Evolutionary conservation across 2,113 vertebrate genomes (phyloP), one percentile per base, ranked within the genome.

Genomic region (Rutilus rutilus): DNA sequence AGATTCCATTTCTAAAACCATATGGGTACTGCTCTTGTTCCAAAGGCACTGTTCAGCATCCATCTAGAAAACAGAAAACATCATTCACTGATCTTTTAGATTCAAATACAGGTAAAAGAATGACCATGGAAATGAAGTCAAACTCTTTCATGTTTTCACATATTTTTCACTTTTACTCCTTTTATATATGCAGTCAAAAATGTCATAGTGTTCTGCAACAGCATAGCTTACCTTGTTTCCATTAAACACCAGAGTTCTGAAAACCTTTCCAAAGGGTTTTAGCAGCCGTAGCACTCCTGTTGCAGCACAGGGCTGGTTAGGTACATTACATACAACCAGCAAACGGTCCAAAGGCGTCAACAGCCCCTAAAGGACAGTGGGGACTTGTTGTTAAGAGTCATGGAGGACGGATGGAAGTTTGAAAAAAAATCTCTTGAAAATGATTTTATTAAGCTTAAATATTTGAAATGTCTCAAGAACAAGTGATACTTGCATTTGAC

Each of bases 1-100:
- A 7, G 84, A 78, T 54, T 78, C 71, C 84, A 85, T 78, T 47
- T 85, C 75, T 54, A 85, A 78, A 78, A 85, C 47, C 60, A 85
- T 67, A 23, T 78, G 74, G 47, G 78, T 52, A 21, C 75, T 25
- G 45, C 19, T 77, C 19, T 75, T 77, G 39, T 47, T 50, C 17
- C 30, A 7, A 42, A 39, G 27, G 81, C 50, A n/a, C 50, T 25
- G 65, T 5, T 59, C 67, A 73, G 11, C 27, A 74, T 73, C 50
- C 82, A 59, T 64, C 80, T 82, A 52, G 42, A 47, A n/a, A 30
- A 64, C 33, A 80, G 25, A 62, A 52, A 8, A 45, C 17, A 62
- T 60, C 21, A 60, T 15, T 79, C 30, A 52, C 12, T 74, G 21
- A 74, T 74, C 23, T 39, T 25, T 79, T 10, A 80, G n/a, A 62